Evolutionary conservation across 1,140 invertebrate genomes (phyloP), one percentile per base, ranked within the genome.

Genomic region (Drosophila oshimai): DNA sequence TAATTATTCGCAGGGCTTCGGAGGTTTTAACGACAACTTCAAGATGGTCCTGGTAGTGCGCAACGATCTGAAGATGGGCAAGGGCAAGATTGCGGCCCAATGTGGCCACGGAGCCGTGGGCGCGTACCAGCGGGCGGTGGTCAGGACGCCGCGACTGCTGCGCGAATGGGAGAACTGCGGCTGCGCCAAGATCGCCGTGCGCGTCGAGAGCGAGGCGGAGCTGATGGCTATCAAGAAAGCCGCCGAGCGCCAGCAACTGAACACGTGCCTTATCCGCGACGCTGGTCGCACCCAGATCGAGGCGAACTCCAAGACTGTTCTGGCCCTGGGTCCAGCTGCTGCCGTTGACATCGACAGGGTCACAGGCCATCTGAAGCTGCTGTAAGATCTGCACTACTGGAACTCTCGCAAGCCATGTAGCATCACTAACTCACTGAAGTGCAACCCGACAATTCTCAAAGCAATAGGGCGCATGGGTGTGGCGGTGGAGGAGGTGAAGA

Each of bases 71-170:
- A 96, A 96, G 90, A 99, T 99, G 97, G 95, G 95, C 13, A 98
- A 97, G 37, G 98, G 98, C 10, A 99, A 99, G 93, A 94, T 97
- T 37, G 97, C 96, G 24, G 96, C 97, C 3, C 98, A 98, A 91
- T 98, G 97, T 93, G 94, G 95, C 34, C 98, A 99, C 92, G 98
- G 96, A 44, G 95, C 97, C 5, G 94, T 96, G 17, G 94, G 94
- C 37, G 96, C 95, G 2, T 97, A 96, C 83, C 93, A 95, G 65
- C 95, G 95, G 71, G 93, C 94, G 12, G 91, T 93, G 6, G 92
- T 90, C 50, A 93, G 92, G 49, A 92, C 94, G 68, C 94, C 94
- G 4, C 92, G 93, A 26, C 81, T 95, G 20, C 90, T 98, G 12
- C 92, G 93, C 72, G 89, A 92, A 5, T 99, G 98, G 98, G 93